Evolutionary conservation across 1,140 invertebrate species (phyloP), one percentile per base, ranked within the genome.

Genomic region (Leptinotarsa lineolata): DNA sequence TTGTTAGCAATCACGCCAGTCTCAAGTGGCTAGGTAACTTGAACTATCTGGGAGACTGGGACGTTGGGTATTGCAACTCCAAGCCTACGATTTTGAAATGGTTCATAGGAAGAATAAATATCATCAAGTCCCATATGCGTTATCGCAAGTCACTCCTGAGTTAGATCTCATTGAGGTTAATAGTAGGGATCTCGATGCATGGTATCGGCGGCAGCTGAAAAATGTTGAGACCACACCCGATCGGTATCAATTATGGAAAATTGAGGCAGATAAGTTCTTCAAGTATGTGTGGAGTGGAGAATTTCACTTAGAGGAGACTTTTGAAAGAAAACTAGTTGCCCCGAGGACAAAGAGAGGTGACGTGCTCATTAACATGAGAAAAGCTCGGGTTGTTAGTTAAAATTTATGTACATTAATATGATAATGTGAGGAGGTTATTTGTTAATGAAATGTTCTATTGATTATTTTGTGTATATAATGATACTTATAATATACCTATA

Each of bases 1-100:
- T 88, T 0, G 74, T 84, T 16, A 88, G 87, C 0, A 87, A 89
- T 72, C 86, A 87, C 68, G 77, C 80, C n/a, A 78, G 83, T 15
- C 75, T 89, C 2, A 76, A 75, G 24, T 89, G 85, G 85, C 77
- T 89, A 5, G 75, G 80, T 11, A 81, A 81, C 3, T 77, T 86
- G 1, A 86, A 58, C 80, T 82, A 4, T 81, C 71, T 1, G 83
- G 82, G 48, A 58, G 86, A 58, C 73, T 88, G 12, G 83, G 82
- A 0, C 72, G 86, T 39, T 88, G 86, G 86, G 67, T 74, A 15
- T 18, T 87, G 18, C 16, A 44, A 15, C 20, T 68, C 11, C 18
- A 24, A 21, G 24, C 11, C 11, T 68, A 44, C 18, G 67, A 68
- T 68, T 68, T 68, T 21, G 44, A 20, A 12, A n/a, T 68, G n/a